Base-by-base conservation (phyloP, 2,797 vertebrate species). In the Vultur gryphus region DNA sequence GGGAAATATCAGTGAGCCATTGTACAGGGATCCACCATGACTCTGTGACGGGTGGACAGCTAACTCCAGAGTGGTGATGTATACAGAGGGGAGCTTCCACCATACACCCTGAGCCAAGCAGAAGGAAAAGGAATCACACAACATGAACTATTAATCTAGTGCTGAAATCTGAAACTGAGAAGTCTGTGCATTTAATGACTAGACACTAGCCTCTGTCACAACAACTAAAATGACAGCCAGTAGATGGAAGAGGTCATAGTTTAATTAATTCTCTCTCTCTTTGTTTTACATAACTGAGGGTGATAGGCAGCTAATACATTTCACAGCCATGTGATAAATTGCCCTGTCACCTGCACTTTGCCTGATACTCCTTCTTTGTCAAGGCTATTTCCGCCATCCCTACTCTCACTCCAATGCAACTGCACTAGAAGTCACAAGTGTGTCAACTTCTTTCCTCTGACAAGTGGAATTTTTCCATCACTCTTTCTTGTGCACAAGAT, bases 291-390 rank as follows among this genome's bases (percentile, higher is more conserved):
- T 97, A 97, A 97, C 93, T 85, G 88, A 89, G 92, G 84, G 79
- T 96, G 97, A 97, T 96, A 93, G 92, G 94, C 94, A 92, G 90
- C 89, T 96, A 97, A 97, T 95, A 91, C 76, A 78, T 96, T 96
- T 96, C 94, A 97, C 72, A 87, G 93, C 65, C 76, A 78, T 91
- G 89, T 93, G 93, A 97, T 93, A 95, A 96, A 97, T 96, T 95
- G 91, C 92, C 88, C 84, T 97, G 95, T 94, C 96, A 89, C 93
- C 95, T 96, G 90, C 92, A 90, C 82, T 95, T 93, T 95, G 67
- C 92, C 84, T 87, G 87, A 57, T 78, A 85, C 48, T 92, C 55
- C 79, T 95, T 96, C 96, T 97, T 75, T 95, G 92, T 95, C 96
- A 93, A 91, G 87, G 66, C 87, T 95, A 12, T 84, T 96, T 94